Evolutionary conservation across 2,113 vertebrate species (phyloP), one percentile per base, ranked within the genome.

Genomic region (Clarias macrocephalus): DNA sequence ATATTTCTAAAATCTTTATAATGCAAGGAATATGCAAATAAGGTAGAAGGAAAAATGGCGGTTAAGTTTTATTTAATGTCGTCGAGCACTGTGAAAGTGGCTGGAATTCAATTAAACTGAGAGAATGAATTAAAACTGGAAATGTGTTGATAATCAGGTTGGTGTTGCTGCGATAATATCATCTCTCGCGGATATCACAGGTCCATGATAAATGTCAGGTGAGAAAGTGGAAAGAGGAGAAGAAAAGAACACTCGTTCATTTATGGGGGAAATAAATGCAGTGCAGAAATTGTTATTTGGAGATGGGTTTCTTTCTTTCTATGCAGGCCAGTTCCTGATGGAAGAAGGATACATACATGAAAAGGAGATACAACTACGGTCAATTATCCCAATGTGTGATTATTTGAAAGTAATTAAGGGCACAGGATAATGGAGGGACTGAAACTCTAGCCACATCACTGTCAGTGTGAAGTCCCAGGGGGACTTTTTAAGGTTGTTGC

Each of bases 361-460:
- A 95, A 94, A 94, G 90, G 60, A 93, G 88, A 91, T 93, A 93
- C 91, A 94, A 92, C 93, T 91, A 91, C 91, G 94, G 92, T 94
- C 93, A 93, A 92, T 94, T 95, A 94, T 86, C 87, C 90, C 87
- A 89, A 91, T 91, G 92, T 92, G 91, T 94, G 93, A 95, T 95
- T 94, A 95, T 95, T 92, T 90, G 93, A 91, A 94, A 93, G 93
- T 95, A 95, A 95, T 95, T 94, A 95, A 94, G 94, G 95, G 93
- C 94, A 94, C 89, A 92, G 93, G 94, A 95, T 94, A 95, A 94
- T 92, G 88, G 83, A 90, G 90, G 90, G 92, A 92, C 92, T 85
- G 91, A 94, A 95, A 92, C 86, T 87, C 59, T 87, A 92, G 90
- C 91, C 59, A 63, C 90, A 90, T 83, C 84, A 91, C 92, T 87